Base-by-base conservation (phyloP, 2,888 invertebrate genomes). In the Seladonia tumulorum region DNA sequence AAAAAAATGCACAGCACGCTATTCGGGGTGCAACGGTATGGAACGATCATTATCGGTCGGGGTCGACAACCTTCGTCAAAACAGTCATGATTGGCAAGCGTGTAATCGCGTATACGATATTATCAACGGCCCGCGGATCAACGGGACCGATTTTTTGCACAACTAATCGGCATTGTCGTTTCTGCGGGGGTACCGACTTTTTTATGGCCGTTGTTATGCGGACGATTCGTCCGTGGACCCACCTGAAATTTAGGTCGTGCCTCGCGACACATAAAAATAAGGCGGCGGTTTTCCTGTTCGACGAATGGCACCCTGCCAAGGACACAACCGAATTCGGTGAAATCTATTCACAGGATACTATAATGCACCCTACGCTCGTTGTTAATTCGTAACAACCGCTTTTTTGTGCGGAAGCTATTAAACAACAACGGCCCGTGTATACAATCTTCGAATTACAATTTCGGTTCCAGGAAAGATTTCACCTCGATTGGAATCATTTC, bases 31-130 rank as follows among this genome's bases (percentile, higher is more conserved):
- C 39, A 49, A 25, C 45, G 18, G 45, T 70, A 68, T 16, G 79
- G 73, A 83, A 77, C 53, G 22, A 16, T 77, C 18, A n/a, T 53
- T 66, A 79, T 45, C 63, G 49, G n/a, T 49, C 22, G 77, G 60
- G 79, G 71, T 87, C 86, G 76, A 82, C 79, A 75, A 86, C 82
- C 86, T 71, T 75, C 47, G 68, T 77, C 68, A 77, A 80, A 82
- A 82, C 79, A 82, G 53, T 35, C 63, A 45, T 60, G 49, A 80
- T 68, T 57, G 75, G 39, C 75, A 25, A 70, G 76, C 47, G 76
- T 60, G 71, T 76, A 82, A 85, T 86, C 75, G 78, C 76, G 49
- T 71, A 16, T 16, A 47, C 76, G n/a, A 66, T 66, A 35, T 66
- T 25, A 25, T 60, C 14, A 60, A 25, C 22, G 53, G 8, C 53